phyloP scores from a whole-genome alignment of 2,113 vertebrate species.

The Paratilapia polleni region DNA sequence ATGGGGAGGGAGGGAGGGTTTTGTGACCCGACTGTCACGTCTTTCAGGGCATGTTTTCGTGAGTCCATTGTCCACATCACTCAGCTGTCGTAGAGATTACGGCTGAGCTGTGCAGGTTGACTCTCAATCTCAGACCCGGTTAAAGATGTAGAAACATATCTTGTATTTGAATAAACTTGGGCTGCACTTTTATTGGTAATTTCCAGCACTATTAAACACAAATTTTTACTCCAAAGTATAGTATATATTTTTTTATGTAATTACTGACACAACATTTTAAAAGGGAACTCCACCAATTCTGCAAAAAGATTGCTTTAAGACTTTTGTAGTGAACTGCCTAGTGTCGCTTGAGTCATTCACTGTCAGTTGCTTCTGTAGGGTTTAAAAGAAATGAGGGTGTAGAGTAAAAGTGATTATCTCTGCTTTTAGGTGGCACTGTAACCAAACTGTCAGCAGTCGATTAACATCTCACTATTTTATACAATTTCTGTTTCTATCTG shows the following conservation, averaged over 20 bases:
- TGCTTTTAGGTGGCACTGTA: too few species aligned
- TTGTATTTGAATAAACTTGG: neutral
- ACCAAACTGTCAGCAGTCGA: too few species aligned
- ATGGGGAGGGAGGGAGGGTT: constrained; percentile 66
- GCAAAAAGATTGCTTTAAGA: neutral
- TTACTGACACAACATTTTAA: neutral
- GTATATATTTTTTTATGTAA: neutral
- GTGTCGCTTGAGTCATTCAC: neutral
- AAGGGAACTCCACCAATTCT: neutral
- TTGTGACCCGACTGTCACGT: constrained; percentile 57
- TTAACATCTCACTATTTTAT: too few species aligned
- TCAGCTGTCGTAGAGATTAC: constrained; percentile 51
- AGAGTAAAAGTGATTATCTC: too few species aligned
- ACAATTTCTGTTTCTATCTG: too few species aligned
- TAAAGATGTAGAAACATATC: neutral
- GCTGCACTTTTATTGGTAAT: neutral
- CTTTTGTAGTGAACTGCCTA: neutral
- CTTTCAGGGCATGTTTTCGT: constrained; percentile 74
- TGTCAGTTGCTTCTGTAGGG: neutral
- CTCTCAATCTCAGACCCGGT: constrained; percentile 6
- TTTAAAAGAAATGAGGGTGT: neutral
- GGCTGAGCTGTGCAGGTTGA: constrained; percentile 63
- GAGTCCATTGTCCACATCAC: constrained; percentile 69
- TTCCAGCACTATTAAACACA: neutral
- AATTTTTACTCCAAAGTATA: neutral